Percentiles rank a stretch among this genome's conserved stretches.
phyloP scores from a whole-genome alignment of 1,140 invertebrate species.

The Drosophila watanabei region DNA sequence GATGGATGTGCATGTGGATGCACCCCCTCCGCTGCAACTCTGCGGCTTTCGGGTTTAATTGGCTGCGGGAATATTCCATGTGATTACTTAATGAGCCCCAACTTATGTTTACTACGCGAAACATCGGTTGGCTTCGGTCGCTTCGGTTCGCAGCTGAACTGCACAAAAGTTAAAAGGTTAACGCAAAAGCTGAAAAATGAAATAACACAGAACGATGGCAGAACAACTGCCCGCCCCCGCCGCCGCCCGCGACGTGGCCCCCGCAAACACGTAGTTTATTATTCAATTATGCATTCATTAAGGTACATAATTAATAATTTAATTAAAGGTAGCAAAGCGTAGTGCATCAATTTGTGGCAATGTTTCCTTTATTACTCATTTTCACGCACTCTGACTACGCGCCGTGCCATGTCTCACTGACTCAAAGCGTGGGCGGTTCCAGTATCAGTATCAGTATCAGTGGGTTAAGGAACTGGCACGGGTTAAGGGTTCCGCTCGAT shows the following conservation, averaged over 20 bases:
- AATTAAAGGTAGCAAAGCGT: slow-evolving; percentile 69
- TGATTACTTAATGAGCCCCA: slow-evolving; percentile 81
- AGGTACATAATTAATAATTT: slow-evolving; percentile 81
- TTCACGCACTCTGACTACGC: slow-evolving; percentile 46
- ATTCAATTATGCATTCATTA: slow-evolving; percentile 82
- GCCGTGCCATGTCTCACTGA: slow-evolving; percentile 10
- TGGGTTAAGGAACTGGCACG: slow-evolving; percentile 1
- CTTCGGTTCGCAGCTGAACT: slow-evolving; percentile 37
- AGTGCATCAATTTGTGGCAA: slow-evolving; percentile 68
- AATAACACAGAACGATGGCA: slow-evolving; percentile 17
- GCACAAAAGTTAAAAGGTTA: slow-evolving; percentile 79
- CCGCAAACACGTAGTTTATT: slow-evolving; percentile 68
- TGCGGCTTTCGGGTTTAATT: slow-evolving; percentile 81
- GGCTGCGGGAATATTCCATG: slow-evolving; percentile 82
- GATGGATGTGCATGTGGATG: slow-evolving; percentile 29
- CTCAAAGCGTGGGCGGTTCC: background rate
- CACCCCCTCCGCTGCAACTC: slow-evolving; percentile 14
- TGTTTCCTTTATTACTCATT: slow-evolving; percentile 60
- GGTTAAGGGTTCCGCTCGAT: slow-evolving; percentile 42
- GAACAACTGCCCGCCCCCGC: slow-evolving; percentile 9
- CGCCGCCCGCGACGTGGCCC: too few species aligned
- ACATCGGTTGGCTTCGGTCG: slow-evolving; percentile 50
- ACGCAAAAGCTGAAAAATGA: slow-evolving; percentile 48
- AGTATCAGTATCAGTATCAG: slow-evolving; percentile 1
- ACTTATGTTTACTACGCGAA: slow-evolving; percentile 72